A percentile compares a stretch with the other conserved stretches of the same genome.
These are phyloP conservation scores for Protomyctophum bolini DNA, from an alignment of 2,113 vertebrate genomes.

Conservation along the genomic window DNA sequence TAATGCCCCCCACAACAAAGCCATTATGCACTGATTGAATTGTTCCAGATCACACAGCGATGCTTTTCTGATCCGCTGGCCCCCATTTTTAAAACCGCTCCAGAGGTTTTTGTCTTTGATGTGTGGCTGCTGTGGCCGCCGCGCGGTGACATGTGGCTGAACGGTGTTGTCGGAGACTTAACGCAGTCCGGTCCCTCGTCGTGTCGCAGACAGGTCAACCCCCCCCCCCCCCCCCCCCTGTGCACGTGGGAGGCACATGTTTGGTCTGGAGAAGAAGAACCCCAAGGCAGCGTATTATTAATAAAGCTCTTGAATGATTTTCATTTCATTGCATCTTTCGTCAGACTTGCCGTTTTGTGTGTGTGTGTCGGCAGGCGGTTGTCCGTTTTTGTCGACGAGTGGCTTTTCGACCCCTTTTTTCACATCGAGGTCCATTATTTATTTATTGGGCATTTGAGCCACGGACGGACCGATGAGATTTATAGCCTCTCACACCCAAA, in stretches of 20 bases:
- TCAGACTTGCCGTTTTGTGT: slow-evolving; percentile 7
- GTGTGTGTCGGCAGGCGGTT: neutral
- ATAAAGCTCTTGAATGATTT: neutral
- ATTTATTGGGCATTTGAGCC: too few relatives aligned
- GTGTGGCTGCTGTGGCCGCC: slow-evolving; percentile 29
- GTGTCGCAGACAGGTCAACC: slow-evolving; percentile 41
- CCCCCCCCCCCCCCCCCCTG: neutral
- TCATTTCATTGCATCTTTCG: neutral
- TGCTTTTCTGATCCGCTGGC: slow-evolving; percentile 60
- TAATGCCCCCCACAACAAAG: too few relatives aligned
- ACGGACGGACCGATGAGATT: too few relatives aligned
- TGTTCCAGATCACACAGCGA: slow-evolving; percentile 60
- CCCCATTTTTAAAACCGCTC: slow-evolving; percentile 5
- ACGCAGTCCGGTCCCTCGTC: slow-evolving; percentile 5
- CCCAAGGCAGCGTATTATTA: neutral
- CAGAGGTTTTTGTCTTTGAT: slow-evolving; percentile 54
- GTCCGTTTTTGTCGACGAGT: too few relatives aligned
- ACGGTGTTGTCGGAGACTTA: slow-evolving; percentile 20
- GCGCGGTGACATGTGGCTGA: slow-evolving; percentile 11
- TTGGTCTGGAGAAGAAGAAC: neutral
- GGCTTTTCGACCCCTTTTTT: too few relatives aligned
- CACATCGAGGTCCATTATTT: too few relatives aligned
- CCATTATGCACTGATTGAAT: slow-evolving; percentile 22
- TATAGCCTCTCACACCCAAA: too few relatives aligned
- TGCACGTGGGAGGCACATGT: slow-evolving; percentile 3